These are phyloP conservation scores for Geothlypis trichas DNA, from an alignment of 2,113 vertebrate genomes.

Conservation along the genomic window DNA sequence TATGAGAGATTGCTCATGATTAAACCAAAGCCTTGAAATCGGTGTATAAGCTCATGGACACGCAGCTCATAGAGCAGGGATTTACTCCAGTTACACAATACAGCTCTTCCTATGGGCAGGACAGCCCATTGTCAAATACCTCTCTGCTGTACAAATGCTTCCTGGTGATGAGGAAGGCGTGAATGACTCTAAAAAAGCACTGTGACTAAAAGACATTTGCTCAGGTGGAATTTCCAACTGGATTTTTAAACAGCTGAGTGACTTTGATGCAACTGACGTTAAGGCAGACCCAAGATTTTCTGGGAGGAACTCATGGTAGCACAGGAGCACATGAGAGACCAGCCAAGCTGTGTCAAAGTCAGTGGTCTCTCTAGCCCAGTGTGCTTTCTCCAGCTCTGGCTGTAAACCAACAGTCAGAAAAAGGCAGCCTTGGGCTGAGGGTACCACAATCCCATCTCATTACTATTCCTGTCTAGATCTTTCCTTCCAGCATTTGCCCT, in stretches of 20 bases:
- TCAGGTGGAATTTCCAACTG: not conserved
- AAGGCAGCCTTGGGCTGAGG: not conserved
- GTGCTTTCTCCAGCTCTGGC: not conserved
- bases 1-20: not conserved
- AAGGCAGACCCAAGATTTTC: not conserved
- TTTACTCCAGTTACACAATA: constrained; percentile 26
- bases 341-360: not conserved
- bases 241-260: not conserved
- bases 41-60: not conserved
- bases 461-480: not conserved
- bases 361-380: not conserved
- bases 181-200: not conserved
- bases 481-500: not conserved
- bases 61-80: not conserved
- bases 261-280: not conserved
- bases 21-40: not conserved
- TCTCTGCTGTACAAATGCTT: constrained; percentile 6
- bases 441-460: not conserved
- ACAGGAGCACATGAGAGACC: not conserved
- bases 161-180: not conserved
- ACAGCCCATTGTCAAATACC: constrained; percentile 31
- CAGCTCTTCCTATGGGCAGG: not conserved
- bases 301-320: not conserved
- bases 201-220: not conserved
- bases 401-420: not conserved